Percentiles rank a stretch among this genome's conserved stretches.
These are phyloP conservation scores for Ammodytes marinus DNA, from an alignment of 2,113 vertebrate genomes.

Conservation along the genomic window DNA sequence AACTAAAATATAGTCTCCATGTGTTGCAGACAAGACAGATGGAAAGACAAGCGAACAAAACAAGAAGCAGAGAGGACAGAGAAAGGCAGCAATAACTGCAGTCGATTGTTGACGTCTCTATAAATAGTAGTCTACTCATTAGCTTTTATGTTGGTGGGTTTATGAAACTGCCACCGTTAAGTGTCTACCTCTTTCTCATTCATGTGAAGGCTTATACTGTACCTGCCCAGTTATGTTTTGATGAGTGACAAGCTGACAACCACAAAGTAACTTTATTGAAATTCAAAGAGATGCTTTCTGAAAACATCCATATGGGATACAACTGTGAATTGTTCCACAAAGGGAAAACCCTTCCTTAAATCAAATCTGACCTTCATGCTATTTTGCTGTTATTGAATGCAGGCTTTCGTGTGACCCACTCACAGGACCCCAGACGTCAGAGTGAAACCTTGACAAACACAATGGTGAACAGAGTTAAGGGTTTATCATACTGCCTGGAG, in stretches of 20 bases:
- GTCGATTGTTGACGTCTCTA: conserved; percentile 26
- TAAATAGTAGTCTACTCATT: conserved; percentile 1
- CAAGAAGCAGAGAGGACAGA: conserved; percentile 4
- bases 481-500: conserved; percentile 55
- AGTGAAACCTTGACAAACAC: conserved; percentile 42
- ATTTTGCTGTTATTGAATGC: conserved; percentile 25
- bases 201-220: background rate
- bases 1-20: background rate
- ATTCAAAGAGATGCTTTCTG: background rate
- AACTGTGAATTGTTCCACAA: background rate
- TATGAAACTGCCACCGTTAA: conserved; percentile 28
- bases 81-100: conserved; percentile 21
- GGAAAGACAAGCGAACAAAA: background rate
- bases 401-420: conserved; percentile 34
- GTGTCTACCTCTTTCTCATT: background rate
- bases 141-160: conserved; percentile 20
- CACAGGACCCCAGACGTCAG: conserved; percentile 41
- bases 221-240: background rate
- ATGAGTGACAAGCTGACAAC: conserved; percentile 5
- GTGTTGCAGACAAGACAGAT: background rate
- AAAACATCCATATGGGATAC: background rate
- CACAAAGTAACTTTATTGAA: background rate
- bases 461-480: background rate
- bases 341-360: background rate
- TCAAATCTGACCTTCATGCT: conserved; percentile 16